Conservation (phyloP, 1,140 invertebrate genomes). For the Drosophila rhopaloa region DNA sequence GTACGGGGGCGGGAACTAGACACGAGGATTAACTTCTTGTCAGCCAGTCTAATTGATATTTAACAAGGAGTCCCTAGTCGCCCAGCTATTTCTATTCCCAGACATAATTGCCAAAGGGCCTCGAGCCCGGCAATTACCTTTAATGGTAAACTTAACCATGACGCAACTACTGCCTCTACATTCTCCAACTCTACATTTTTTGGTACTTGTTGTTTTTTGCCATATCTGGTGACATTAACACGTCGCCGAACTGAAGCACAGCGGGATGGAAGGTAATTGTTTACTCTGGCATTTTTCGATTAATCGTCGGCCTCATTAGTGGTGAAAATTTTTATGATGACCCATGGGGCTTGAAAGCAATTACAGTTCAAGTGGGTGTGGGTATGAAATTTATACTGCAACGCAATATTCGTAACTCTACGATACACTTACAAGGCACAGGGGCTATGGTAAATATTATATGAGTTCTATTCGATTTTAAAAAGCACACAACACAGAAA, state of each 20-base stretch:
- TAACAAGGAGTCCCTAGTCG: conserved; percentile 56
- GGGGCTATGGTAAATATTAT: background rate
- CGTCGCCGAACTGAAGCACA: conserved; percentile 45
- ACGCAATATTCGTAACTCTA: background rate
- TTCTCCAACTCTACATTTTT: background rate
- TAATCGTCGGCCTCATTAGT: conserved; percentile 76
- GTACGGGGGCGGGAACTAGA: background rate
- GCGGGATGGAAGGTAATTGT: conserved; percentile 30
- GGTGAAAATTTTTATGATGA: conserved; percentile 78
- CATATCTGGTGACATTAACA: conserved; percentile 64
- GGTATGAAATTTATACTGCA: conserved; percentile 8
- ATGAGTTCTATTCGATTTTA: too few relatives aligned
- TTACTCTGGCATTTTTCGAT: conserved; percentile 56
- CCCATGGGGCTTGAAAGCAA: conserved; percentile 44
- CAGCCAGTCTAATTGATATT: conserved; percentile 73
- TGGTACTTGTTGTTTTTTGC: conserved; percentile 4
- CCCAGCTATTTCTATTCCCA: conserved; percentile 27
- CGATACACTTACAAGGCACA: background rate
- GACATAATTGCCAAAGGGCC: conserved; percentile 60
- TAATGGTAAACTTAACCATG: conserved; percentile 51
- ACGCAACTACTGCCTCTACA: conserved; percentile 46
- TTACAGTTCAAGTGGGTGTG: conserved; percentile 13
- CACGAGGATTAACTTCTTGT: conserved; percentile 21
- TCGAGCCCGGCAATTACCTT: conserved; percentile 62
- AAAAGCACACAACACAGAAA: too few relatives aligned